Base-by-base conservation (phyloP, 2,888 invertebrate genomes). In the Busseola fusca region DNA sequence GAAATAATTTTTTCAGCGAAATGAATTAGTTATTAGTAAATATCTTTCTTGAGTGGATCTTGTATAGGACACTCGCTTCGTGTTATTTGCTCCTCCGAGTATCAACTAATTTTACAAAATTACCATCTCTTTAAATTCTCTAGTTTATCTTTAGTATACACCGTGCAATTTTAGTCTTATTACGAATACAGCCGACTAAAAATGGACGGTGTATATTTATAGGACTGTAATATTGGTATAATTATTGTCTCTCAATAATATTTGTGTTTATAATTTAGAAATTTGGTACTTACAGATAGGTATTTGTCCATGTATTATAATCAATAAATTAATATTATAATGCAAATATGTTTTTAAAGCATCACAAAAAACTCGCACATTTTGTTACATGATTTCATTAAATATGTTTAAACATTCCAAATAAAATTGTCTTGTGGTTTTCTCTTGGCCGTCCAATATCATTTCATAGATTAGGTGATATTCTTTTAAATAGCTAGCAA, bases 191-290 rank as follows among this genome's bases (percentile, higher is more conserved):
- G n/a, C n/a, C n/a, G n/a, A n/a, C n/a, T n/a, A n/a, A n/a, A n/a
- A n/a, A n/a, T n/a, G n/a, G n/a, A n/a, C n/a, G n/a, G n/a, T n/a
- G n/a, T n/a, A 72, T 59, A 45, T 65, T 37, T 45, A 50, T 27
- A 45, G 42, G 34, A 50, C 9, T 50, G 54, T 60, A 42, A 54
- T n/a, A n/a, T 77, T 63, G 34, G 66, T 58, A 50, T 42, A 37
- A 56, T 78, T 76, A 76, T 76, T 76, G 76, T 66, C 76, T 66
- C 27, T 27, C 25, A 63, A 65, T 57, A 58, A 58, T 57, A 57
- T 42, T 64, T 72, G 16, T 57, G 27, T 62, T 37, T 64, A 14
- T 56, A 56, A 16, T 64, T 48, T 56, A 12, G 48, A 74, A 34
- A 21, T 40, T 67, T 25, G n/a, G 21, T 67, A 67, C 52, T 30